These are phyloP conservation scores for Panthera leo DNA, from an alignment of 2,113 vertebrate species.

Conservation along the genomic window DNA sequence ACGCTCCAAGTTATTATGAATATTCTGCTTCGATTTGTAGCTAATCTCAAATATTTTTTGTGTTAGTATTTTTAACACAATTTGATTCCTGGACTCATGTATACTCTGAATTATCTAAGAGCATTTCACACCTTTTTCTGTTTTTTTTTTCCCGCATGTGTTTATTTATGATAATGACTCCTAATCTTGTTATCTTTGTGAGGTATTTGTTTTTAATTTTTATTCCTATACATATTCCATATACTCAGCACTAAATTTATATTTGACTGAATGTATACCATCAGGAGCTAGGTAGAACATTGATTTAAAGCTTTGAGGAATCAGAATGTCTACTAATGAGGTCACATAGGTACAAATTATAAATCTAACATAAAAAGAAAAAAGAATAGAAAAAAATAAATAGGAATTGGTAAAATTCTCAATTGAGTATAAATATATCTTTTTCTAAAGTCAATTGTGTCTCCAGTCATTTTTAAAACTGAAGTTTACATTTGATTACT, in stretches of 20 bases:
- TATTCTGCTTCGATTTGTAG: not conserved
- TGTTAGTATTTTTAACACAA: not conserved
- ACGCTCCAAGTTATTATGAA: not conserved
- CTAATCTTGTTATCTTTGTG: not conserved
- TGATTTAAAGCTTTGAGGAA: slow-evolving; percentile 68
- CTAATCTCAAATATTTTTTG: not conserved
- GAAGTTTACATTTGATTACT: slow-evolving; percentile 57
- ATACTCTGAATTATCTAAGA: not conserved
- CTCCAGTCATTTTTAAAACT: slow-evolving; percentile 35
- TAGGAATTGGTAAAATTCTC: slow-evolving; percentile 19
- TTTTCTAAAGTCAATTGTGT: slow-evolving; percentile 45
- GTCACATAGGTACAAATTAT: slow-evolving; percentile 29
- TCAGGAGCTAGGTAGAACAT: not conserved
- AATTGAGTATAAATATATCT: not conserved
- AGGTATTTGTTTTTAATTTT: slow-evolving; percentile 8
- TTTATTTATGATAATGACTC: slow-evolving; percentile 41
- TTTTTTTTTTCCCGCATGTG: not conserved
- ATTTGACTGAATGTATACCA: slow-evolving; percentile 17
- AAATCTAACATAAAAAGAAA: slow-evolving; percentile 64
- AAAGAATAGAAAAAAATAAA: slow-evolving; percentile 42
- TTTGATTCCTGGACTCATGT: not conserved
- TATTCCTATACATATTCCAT: slow-evolving; percentile 26
- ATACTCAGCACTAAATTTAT: not conserved
- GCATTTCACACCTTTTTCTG: not conserved
- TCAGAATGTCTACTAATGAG: slow-evolving; percentile 24